Evolutionary conservation across 2,797 vertebrate genomes (phyloP).

Genomic region (Ceryle rudis): DNA sequence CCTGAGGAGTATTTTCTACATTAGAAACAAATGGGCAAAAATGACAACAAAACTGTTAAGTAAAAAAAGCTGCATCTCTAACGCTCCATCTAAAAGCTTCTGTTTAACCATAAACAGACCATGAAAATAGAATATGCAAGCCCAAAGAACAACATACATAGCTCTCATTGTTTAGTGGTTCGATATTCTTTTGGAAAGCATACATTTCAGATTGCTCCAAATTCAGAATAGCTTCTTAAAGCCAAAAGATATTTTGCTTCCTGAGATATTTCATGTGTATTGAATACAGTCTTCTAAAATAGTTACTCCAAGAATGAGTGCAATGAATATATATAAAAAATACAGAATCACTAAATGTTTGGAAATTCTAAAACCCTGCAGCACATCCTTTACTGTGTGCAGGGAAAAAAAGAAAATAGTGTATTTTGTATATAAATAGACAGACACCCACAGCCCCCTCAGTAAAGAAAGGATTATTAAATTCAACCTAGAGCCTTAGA

Average conservation of each 20-base stretch:
- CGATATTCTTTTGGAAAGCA: background rate
- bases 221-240: background rate
- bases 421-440: background rate
- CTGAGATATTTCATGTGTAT: background rate
- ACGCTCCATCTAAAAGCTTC: background rate
- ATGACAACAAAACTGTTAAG: background rate
- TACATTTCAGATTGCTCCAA: background rate
- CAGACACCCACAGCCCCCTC: rapidly evolving
- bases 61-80: background rate
- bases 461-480: background rate
- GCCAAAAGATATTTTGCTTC: background rate
- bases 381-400: background rate
- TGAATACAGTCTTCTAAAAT: background rate
- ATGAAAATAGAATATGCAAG: background rate
- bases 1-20: background rate
- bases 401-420: background rate
- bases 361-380: background rate
- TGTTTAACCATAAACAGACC: background rate
- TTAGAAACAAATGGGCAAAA: background rate
- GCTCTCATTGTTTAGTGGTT: background rate
- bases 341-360: background rate
- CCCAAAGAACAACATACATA: background rate
- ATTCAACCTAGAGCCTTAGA: background rate
- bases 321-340: background rate
- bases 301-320: background rate